Base-by-base conservation (phyloP, 2,888 invertebrate species). In the Dasypolia templi region DNA sequence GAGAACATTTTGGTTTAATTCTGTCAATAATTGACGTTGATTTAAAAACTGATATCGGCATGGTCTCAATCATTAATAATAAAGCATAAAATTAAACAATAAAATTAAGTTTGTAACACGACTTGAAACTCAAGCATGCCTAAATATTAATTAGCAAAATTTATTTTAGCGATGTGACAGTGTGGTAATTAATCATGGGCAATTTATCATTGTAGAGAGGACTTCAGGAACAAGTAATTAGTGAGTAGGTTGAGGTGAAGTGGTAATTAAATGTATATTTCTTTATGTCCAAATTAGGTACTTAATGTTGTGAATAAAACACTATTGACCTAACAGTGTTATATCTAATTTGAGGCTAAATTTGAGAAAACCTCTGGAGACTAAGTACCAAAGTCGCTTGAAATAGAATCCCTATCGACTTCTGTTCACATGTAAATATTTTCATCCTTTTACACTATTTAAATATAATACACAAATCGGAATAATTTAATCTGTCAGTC, bases 161-260 rank as follows among this genome's bases (percentile, higher is more conserved):
- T 62, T 53, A 72, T 73, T 78, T 65, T 55, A 64, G 49, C 55
- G 26, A 9, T 58, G 62, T 42, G 76, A 78, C 79, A 77, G 73
- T 69, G 55, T 49, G 51, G 77, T 84, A 72, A 85, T 85, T 81
- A 83, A 85, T 77, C 67, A 85, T 58, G 51, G 69, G 72, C 64
- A 81, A 85, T 86, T 81, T 79, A 85, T 85, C 86, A 85, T 78
- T 64, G n/a, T 29, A 59, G 22, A 53, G 66, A 61, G 68, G 71
- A 73, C 56, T 82, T 75, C 65, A 49, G 61, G 72, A 75, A 70
- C 75, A 77, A 80, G 51, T 80, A 80, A 82, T 85, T 82, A 80
- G 62, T 59, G 71, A 73, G 71, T 58, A 46, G 53, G 44, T 61
- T 67, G 49, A 39, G 46, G 29, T 46, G 56, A n/a, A 51, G n/a